phyloP scores from a whole-genome alignment of 2,113 vertebrate genomes.

The Halcyon malimbica region DNA sequence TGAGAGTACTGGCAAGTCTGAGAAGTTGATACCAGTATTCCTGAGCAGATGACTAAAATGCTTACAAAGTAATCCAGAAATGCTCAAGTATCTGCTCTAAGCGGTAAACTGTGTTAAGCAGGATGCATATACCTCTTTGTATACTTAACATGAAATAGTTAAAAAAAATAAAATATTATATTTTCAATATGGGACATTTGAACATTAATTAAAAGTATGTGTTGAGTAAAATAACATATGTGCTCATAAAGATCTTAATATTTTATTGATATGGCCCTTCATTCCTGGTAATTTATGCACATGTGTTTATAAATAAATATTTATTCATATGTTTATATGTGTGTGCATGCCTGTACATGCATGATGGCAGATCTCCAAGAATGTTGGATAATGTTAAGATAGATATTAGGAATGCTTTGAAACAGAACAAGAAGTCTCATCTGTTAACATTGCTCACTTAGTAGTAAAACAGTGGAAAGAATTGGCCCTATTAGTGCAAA shows the following conservation, averaged over 20 bases:
- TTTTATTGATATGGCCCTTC: background rate
- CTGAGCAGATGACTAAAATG: background rate
- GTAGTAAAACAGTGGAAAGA: background rate
- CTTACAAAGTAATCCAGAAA: background rate
- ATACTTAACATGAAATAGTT: background rate
- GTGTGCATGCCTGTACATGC: too few species aligned
- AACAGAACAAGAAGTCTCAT: background rate
- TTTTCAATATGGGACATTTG: background rate
- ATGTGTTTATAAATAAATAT: background rate
- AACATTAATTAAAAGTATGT: background rate
- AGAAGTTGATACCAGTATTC: background rate
- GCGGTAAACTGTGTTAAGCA: background rate
- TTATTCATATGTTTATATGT: background rate
- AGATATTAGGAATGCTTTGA: background rate
- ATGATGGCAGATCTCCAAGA: background rate
- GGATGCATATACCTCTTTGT: background rate
- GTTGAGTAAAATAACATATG: background rate
- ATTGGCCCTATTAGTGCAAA: background rate
- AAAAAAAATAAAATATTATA: background rate
- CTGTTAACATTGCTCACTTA: background rate
- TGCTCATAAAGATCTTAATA: background rate
- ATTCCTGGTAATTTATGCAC: background rate
- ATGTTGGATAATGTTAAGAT: background rate
- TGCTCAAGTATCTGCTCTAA: background rate
- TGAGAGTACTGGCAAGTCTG: background rate